A percentile compares a stretch with the other conserved stretches of the same genome.
phyloP scores from a whole-genome alignment of 2,113 vertebrate genomes.

The Muntiacus reevesi region DNA sequence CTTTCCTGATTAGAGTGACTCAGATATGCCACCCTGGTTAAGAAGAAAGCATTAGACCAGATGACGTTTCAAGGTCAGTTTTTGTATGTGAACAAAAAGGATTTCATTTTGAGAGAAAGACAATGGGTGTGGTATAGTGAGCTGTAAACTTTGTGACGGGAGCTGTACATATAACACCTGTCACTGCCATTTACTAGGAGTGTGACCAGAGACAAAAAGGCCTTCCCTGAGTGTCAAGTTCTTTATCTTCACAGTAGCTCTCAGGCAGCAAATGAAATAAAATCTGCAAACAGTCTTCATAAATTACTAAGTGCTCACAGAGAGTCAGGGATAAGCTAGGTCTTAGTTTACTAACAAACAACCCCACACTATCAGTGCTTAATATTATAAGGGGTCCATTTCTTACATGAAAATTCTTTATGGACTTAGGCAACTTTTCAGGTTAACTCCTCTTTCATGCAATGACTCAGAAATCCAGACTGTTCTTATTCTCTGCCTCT shows the following conservation, averaged over 20 bases:
- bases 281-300: background rate
- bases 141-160: background rate
- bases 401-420: background rate
- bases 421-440: background rate
- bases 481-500: background rate
- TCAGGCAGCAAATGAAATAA: background rate
- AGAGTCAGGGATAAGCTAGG: background rate
- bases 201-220: background rate
- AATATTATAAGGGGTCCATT: background rate
- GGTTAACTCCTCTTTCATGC: background rate
- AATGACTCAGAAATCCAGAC: background rate
- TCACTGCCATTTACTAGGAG: background rate
- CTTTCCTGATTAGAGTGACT: background rate
- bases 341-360: background rate
- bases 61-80: background rate
- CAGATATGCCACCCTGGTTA: background rate
- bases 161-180: background rate
- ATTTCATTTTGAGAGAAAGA: background rate
- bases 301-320: background rate
- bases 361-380: background rate
- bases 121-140: background rate
- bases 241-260: background rate
- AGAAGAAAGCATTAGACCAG: background rate
- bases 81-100: background rate
- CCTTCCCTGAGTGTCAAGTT: background rate